Percentiles rank a stretch among this genome's conserved stretches.
Conservation (phyloP, 1,140 invertebrate species). For the Latrodectus geometricus region DNA sequence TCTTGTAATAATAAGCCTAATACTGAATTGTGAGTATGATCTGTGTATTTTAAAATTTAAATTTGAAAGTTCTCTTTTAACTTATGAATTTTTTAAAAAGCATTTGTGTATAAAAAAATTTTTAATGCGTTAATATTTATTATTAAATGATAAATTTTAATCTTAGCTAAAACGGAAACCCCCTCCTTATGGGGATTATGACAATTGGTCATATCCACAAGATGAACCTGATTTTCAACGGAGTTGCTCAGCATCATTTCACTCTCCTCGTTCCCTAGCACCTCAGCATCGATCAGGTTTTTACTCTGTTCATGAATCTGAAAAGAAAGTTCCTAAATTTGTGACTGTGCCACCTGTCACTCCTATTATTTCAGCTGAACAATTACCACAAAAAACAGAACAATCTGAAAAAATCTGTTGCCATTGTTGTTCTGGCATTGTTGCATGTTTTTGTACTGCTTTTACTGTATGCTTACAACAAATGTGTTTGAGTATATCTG, state of each 20-base stretch:
- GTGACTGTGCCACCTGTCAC: background rate
- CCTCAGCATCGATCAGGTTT: conserved; percentile 34
- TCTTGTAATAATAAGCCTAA: background rate
- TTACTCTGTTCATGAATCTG: conserved; percentile 20
- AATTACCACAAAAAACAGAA: background rate
- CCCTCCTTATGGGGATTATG: conserved; percentile 33
- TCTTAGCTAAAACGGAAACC: conserved; percentile 16
- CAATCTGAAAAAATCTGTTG: background rate
- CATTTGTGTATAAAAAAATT: background rate
- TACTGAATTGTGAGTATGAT: background rate
- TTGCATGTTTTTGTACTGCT: background rate
- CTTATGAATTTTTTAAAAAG: background rate
- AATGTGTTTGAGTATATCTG: background rate
- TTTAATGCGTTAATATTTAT: background rate
- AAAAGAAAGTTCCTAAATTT: background rate
- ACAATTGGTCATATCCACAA: conserved; percentile 31
- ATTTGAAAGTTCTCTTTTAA: background rate
- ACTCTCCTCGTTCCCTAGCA: background rate
- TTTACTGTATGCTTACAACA: background rate
- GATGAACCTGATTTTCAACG: background rate
- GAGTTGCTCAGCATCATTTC: background rate
- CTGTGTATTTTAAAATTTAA: background rate
- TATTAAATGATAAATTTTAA: background rate
- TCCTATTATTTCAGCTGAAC: background rate
- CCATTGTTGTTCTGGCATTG: background rate